Conservation (phyloP, 2,797 vertebrate species). For the Diglossa cyanea region DNA sequence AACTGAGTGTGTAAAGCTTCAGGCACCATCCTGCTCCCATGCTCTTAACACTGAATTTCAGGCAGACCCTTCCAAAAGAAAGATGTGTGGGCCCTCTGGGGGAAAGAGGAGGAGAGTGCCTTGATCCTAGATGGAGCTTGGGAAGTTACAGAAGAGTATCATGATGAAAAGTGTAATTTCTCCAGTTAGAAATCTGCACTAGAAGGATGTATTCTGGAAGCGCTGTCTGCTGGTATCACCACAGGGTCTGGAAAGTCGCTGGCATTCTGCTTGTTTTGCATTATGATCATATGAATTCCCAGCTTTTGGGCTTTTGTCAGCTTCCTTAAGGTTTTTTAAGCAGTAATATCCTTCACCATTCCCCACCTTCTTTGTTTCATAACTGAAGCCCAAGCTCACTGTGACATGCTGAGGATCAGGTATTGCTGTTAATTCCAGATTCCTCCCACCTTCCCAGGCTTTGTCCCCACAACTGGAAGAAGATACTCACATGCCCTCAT, state of each 20-base stretch:
- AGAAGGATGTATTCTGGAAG: not conserved
- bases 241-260: not conserved
- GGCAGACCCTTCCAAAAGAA: not conserved
- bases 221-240: not conserved
- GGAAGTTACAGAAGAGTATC: not conserved
- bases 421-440: not conserved
- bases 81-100: not conserved
- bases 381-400: not conserved
- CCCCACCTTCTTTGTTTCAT: not conserved
- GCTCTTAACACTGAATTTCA: not conserved
- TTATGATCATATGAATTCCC: not conserved
- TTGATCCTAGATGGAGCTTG: not conserved
- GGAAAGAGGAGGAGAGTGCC: not conserved
- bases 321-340: not conserved
- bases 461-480: not conserved
- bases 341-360: not conserved
- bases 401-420: not conserved
- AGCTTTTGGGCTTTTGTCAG: not conserved
- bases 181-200: not conserved
- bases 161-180: not conserved
- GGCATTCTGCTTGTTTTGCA: not conserved
- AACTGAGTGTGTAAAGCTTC: not conserved
- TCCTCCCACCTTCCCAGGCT: not conserved
- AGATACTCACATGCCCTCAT: slow-evolving; percentile 97
- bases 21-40: not conserved